Percentiles rank a stretch among this genome's conserved stretches.
Conservation (phyloP, 2,888 invertebrate genomes). For the Cataglyphis livida region DNA sequence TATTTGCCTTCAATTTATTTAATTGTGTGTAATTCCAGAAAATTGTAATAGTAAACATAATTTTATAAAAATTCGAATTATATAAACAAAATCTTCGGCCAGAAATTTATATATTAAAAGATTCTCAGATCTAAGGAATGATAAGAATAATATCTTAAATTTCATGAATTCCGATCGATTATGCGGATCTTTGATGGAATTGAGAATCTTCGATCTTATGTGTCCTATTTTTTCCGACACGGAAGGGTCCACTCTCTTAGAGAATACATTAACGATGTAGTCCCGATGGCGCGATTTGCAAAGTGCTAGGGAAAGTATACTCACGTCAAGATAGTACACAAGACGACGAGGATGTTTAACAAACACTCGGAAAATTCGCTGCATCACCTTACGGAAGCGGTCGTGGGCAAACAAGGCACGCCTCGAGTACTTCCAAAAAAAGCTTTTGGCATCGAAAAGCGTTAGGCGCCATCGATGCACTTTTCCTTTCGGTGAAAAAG, state of each 20-base stretch:
- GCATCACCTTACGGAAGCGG: conserved; percentile 77
- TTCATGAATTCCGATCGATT: neutral
- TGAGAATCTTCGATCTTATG: neutral
- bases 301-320: conserved; percentile 62
- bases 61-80: neutral
- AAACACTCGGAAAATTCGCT: conserved; percentile 81
- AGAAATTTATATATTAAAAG: neutral
- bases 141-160: neutral
- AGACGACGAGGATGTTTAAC: conserved; percentile 78
- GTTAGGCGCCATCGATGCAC: conserved; percentile 61
- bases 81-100: neutral
- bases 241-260: conserved; percentile 17
- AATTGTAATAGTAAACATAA: neutral
- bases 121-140: neutral
- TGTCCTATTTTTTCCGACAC: conserved; percentile 6
- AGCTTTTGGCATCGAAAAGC: conserved; percentile 60
- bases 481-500: neutral
- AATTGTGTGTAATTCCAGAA: neutral
- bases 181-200: too few relatives aligned
- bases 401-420: conserved; percentile 75
- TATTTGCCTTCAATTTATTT: neutral
- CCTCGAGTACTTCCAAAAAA: conserved; percentile 77
- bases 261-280: conserved; percentile 68
- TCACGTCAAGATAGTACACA: conserved; percentile 52
- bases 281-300: conserved; percentile 48